These are phyloP conservation scores for Acrossocheilus wenchowensis DNA, from an alignment of 2,797 vertebrate genomes.

Conservation along the genomic window DNA sequence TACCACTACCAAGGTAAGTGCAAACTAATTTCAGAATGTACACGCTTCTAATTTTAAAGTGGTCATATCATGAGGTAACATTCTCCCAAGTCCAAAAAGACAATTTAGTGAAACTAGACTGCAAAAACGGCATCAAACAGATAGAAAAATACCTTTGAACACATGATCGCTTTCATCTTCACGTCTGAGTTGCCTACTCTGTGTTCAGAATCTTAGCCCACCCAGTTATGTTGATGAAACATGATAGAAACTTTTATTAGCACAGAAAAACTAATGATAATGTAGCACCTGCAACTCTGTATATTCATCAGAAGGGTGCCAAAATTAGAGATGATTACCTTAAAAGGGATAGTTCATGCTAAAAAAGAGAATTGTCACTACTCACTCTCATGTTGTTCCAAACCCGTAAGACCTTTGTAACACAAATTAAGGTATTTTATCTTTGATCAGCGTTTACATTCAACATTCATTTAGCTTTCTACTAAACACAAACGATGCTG, in stretches of 20 bases:
- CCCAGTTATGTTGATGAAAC: not conserved
- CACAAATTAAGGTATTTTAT: too few species aligned
- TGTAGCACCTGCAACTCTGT: not conserved
- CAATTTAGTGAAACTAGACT: not conserved
- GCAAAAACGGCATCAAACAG: not conserved
- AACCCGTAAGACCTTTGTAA: too few species aligned
- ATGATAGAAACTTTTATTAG: not conserved
- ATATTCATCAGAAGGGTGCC: not conserved
- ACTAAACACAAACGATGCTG: too few species aligned
- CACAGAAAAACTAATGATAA: not conserved
- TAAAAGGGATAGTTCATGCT: not conserved
- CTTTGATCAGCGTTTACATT: too few species aligned
- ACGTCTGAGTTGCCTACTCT: not conserved
- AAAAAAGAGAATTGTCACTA: too few species aligned
- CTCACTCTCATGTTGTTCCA: too few species aligned
- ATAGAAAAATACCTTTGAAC: not conserved
- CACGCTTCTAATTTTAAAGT: not conserved
- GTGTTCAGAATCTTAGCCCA: not conserved
- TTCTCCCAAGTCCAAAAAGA: not conserved
- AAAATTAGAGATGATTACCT: too few species aligned
- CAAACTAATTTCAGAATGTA: not conserved
- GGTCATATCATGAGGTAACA: not conserved
- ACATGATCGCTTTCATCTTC: not conserved
- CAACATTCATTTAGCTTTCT: too few species aligned
- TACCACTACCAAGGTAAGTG: constrained; percentile 83